These are phyloP conservation scores for Montipora sp. DNA, from an alignment of 64 coral and sea anemone species.

Conservation along the genomic window DNA sequence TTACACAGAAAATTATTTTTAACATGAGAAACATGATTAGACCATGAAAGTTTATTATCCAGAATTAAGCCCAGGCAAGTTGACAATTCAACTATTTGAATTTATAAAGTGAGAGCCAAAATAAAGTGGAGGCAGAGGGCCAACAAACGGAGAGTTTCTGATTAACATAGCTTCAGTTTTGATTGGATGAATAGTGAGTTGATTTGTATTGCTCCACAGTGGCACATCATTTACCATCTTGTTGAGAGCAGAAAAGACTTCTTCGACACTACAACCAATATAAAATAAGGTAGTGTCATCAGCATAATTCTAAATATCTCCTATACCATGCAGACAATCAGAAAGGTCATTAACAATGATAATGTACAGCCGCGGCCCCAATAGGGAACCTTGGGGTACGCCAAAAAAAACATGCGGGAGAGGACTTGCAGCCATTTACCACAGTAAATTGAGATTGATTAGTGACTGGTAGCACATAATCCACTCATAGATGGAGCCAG, in stretches of 20 bases:
- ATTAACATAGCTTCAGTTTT: slow-evolving; percentile 22
- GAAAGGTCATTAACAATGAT: neutral
- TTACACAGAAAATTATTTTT: neutral
- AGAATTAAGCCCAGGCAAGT: neutral
- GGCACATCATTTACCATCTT: neutral
- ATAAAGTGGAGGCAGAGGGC: neutral
- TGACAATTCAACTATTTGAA: neutral
- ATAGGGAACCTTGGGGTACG: neutral
- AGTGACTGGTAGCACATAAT: too few relatives aligned
- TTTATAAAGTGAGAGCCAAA: neutral
- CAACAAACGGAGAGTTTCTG: slow-evolving; percentile 15
- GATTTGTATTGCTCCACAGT: neutral
- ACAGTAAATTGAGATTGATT: too few relatives aligned
- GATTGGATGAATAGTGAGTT: slow-evolving; percentile 1
- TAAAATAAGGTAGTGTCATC: neutral
- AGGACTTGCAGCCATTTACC: neutral
- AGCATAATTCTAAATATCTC: neutral
- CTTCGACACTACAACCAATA: neutral
- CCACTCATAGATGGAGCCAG: too few relatives aligned
- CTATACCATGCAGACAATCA: neutral
- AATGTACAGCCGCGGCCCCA: neutral
- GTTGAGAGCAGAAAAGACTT: neutral
- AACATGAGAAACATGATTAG: neutral
- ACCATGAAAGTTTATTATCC: slow-evolving; percentile 3
- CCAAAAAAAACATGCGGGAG: neutral